Evolutionary conservation across 2,797 vertebrate genomes (phyloP), one percentile per base, ranked within the genome.

Genomic region (Halcyon smyrnensis): DNA sequence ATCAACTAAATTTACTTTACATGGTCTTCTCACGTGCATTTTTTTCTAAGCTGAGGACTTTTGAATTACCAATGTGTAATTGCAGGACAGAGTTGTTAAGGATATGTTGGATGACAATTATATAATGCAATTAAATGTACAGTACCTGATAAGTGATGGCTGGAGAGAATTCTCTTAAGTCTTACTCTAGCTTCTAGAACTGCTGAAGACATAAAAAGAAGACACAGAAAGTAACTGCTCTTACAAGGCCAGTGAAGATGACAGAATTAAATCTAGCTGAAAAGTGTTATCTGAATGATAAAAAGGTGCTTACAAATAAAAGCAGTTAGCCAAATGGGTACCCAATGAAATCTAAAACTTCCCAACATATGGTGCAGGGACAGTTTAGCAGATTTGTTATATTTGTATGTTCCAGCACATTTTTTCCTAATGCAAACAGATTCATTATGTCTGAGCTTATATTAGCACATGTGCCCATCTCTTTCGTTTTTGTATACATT

Each of bases 281-380:
- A 68, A 71, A 91, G 30, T 36, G 12, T 77, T 77, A 59, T 94
- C 53, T 90, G 77, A 91, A 36, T 86, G 50, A 63, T 78, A 75
- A 95, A 62, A 81, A 86, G 37, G 41, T 93, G 65, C 48, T 87
- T 94, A 67, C 30, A 91, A 86, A 77, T 7, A 28, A 75, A 94
- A 76, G 46, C 63, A 73, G 21, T 86, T 69, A 78, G 43, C 54
- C 43, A 73, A 73, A 28, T 48, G 71, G 57, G 39, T 84, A 86
- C 43, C 39, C 15, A 87, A 3, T 79, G 83, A 75, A 90, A 76
- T 88, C 59, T 54, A 54, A 92, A 95, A 43, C 54, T 91, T 89
- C 32, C 46, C 53, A 75, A 73, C 60, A 64, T 27, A 36, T 2
- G 54, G 59, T 28, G 1, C 65, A 84, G 85, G 89, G 62, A 51